Evolutionary conservation across 2,113 vertebrate species (phyloP).

Genomic region (Salvator merianae): DNA sequence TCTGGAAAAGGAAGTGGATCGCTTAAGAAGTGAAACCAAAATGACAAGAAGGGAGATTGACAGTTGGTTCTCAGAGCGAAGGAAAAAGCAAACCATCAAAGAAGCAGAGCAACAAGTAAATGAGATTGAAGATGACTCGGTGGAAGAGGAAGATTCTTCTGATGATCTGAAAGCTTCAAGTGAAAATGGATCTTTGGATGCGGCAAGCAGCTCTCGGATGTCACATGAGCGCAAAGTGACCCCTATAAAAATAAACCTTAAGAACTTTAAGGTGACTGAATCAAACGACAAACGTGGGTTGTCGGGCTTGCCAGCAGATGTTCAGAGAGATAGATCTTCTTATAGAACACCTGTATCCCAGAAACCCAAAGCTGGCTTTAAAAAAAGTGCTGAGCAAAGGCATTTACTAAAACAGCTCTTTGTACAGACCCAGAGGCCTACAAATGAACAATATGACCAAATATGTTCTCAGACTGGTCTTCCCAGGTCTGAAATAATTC

Average conservation of each 20-base stretch:
- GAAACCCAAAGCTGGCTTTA: conserved; percentile 73
- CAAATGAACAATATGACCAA: conserved; percentile 88
- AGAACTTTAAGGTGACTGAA: conserved; percentile 93
- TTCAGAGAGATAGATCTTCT: conserved; percentile 51
- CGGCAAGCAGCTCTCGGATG: conserved; percentile 19
- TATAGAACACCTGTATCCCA: conserved; percentile 67
- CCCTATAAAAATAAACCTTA: conserved; percentile 97
- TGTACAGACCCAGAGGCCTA: conserved; percentile 93
- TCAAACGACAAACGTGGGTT: conserved; percentile 79
- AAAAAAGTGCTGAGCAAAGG: conserved; percentile 92
- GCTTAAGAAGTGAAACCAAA: conserved; percentile 90
- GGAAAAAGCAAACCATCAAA: conserved; percentile 80
- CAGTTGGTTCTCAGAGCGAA: conserved; percentile 92
- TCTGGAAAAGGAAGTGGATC: conserved; percentile 88
- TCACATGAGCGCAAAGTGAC: conserved; percentile 86
- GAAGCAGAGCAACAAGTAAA: conserved; percentile 72
- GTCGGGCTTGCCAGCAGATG: background rate
- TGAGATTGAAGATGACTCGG: conserved; percentile 66
- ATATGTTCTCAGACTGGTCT: conserved; percentile 86
- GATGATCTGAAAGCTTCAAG: conserved; percentile 75
- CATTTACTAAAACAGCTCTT: conserved; percentile 92
- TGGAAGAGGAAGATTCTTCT: conserved; percentile 69
- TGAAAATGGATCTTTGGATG: conserved; percentile 78
- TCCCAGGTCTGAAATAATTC: conserved; percentile 90
- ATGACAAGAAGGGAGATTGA: conserved; percentile 98